Base-by-base conservation (phyloP, 2,888 invertebrate species). In the Sylvicola fuscatus region DNA sequence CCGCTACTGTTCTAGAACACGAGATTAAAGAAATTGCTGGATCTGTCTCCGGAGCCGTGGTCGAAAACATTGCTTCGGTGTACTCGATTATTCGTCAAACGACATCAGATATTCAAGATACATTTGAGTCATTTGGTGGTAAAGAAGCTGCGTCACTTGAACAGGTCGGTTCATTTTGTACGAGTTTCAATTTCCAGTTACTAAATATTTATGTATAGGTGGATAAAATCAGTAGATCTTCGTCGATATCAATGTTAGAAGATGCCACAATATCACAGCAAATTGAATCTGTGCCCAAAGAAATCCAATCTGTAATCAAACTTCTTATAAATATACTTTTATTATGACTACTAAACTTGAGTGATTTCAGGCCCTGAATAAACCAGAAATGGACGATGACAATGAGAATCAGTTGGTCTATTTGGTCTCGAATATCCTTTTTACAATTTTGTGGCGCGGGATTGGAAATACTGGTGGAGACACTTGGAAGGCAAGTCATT, bases 371-470 rank as follows among this genome's bases (percentile, higher is more conserved):
- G 21, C 21, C 8, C 8, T 21, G 8, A 21, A 21, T 21, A 21
- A 21, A 21, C 21, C 21, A 13, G 29, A 26, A 13, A 33, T 42
- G 45, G 49, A 54, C 3, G 60, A 64, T 42, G 60, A 64, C 42
- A 57, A 52, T 40, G 64, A 66, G 37, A 68, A 70, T 40, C 69
- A 70, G 44, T 49, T 72, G 33, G 65, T 66, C 17, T 66, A 68
- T 47, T 52, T 68, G 37, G 61, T 70, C 7, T 59, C 67, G 2
- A 65, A 68, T 43, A 61, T 67, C 32, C 48, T 70, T 27, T 65
- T 67, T 42, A 67, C 66, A 7, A 51, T 72, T 1, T 59, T 70
- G 47, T 71, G 70, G 70, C 61, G 66, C 41, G 71, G 71, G 12
- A 60, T 70, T 14, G 60, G 64, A 36, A 66, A 66, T 33, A 64